A percentile compares a stretch with the other conserved stretches of the same genome.
These are phyloP conservation scores for Tetramorium parvispinum DNA, from an alignment of 1,140 invertebrate genomes.

Conservation along the genomic window DNA sequence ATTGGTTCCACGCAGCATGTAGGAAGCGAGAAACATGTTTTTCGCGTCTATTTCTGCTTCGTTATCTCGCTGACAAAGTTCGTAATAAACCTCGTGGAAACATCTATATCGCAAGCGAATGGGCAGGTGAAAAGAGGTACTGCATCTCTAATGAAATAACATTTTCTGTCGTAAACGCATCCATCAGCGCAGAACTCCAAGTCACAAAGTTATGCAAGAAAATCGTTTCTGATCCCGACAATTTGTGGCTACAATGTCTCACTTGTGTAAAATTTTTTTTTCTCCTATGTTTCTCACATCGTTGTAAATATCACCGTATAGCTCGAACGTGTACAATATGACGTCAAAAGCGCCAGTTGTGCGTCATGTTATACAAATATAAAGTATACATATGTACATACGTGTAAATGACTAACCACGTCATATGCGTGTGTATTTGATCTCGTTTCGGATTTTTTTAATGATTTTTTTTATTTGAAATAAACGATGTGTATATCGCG, in stretches of 20 bases:
- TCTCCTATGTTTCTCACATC: slow-evolving; percentile 1
- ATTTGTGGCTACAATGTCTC: slow-evolving; percentile 23
- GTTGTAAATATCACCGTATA: slow-evolving; percentile 14
- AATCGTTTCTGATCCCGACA: slow-evolving; percentile 32
- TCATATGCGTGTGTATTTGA: neutral
- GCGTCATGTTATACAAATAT: slow-evolving; percentile 41
- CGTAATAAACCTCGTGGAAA: slow-evolving; percentile 29
- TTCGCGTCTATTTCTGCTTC: slow-evolving; percentile 19
- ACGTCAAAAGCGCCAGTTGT: slow-evolving; percentile 46
- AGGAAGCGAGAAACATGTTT: slow-evolving; percentile 38
- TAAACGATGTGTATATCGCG: neutral
- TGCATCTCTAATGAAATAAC: slow-evolving; percentile 41
- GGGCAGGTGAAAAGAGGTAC: neutral
- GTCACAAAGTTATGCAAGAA: neutral
- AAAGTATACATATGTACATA: neutral
- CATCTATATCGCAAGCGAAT: neutral
- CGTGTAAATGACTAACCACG: neutral
- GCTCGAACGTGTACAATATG: neutral
- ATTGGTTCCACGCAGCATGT: neutral
- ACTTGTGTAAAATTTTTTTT: neutral
- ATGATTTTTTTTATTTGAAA: slow-evolving; percentile 18
- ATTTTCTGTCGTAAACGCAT: neutral
- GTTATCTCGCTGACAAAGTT: slow-evolving; percentile 37
- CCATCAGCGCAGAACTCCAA: neutral
- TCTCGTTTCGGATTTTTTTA: slow-evolving; percentile 23